phyloP scores from a whole-genome alignment of 2,888 invertebrate species.

The Mylabris sibirica region DNA sequence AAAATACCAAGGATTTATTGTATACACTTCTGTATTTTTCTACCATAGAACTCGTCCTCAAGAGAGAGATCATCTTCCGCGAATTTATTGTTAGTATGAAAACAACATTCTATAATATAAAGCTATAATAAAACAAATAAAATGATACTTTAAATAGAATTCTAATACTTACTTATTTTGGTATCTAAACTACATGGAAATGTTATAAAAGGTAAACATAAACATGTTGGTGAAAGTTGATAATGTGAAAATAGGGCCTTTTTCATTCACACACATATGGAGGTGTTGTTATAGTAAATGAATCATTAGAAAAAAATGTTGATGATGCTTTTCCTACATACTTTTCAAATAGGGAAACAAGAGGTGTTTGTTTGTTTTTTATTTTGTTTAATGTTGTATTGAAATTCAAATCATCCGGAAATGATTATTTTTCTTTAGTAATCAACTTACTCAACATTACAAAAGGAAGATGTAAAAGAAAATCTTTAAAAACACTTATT shows the following conservation, averaged over 20 bases:
- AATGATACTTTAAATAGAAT: neutral
- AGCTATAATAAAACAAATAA: neutral
- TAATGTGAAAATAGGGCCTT: neutral
- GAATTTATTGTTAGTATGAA: neutral
- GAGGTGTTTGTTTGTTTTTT: neutral
- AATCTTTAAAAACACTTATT: too few relatives aligned
- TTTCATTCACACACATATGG: neutral
- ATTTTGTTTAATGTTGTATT: neutral
- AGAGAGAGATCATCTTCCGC: neutral
- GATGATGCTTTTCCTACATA: neutral
- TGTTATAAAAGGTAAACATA: neutral
- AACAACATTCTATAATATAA: neutral
- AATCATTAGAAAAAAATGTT: neutral
- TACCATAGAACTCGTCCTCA: neutral
- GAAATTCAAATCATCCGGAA: constrained; percentile 1
- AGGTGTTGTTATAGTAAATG: neutral
- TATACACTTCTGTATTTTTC: neutral
- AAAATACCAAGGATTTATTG: neutral
- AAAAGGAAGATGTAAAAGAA: neutral
- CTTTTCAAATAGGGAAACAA: neutral
- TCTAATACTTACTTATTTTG: neutral
- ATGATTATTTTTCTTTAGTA: neutral
- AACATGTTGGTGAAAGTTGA: constrained; percentile 1
- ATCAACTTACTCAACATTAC: neutral
- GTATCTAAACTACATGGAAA: neutral